phyloP scores from a whole-genome alignment of 2,888 invertebrate genomes.

The Linnaemya vulpina region DNA sequence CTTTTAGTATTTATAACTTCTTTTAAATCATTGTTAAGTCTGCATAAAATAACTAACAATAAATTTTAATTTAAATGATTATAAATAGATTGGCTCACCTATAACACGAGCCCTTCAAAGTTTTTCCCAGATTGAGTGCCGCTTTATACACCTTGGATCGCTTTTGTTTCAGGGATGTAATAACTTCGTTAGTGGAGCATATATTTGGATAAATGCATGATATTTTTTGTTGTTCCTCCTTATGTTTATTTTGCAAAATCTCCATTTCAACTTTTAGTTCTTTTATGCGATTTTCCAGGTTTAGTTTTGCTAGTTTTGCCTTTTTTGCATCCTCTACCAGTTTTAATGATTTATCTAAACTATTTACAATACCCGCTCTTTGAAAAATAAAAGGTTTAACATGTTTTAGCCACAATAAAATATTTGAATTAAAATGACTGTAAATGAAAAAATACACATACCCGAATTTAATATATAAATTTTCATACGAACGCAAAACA shows the following conservation, averaged over 20 bases:
- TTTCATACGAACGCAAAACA: conserved; percentile 78
- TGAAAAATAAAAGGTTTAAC: conserved; percentile 23
- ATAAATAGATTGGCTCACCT: conserved; percentile 70
- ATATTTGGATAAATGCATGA: conserved; percentile 80
- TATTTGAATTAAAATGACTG: not conserved
- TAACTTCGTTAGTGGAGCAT: conserved; percentile 77
- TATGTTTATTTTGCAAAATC: conserved; percentile 75
- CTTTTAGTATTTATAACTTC: conserved; percentile 77
- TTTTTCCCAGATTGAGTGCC: conserved; percentile 78
- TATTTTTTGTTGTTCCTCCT: conserved; percentile 78
- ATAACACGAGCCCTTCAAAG: conserved; percentile 76
- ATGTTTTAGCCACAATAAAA: not conserved
- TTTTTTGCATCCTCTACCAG: conserved; percentile 79
- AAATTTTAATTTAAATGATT: not conserved
- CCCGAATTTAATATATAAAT: conserved; percentile 79
- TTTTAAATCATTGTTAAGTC: conserved; percentile 78
- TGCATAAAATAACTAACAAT: conserved; percentile 72
- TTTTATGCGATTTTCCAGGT: conserved; percentile 77
- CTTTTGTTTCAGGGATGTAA: conserved; percentile 78
- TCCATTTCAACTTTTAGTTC: conserved; percentile 78
- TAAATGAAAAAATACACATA: conserved; percentile 66
- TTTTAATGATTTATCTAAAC: conserved; percentile 79
- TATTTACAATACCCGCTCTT: conserved; percentile 77
- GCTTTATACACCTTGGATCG: conserved; percentile 78
- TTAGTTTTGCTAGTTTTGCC: conserved; percentile 78